These are phyloP conservation scores for Tetranychus piercei DNA, from an alignment of 2,888 invertebrate species.

Conservation along the genomic window DNA sequence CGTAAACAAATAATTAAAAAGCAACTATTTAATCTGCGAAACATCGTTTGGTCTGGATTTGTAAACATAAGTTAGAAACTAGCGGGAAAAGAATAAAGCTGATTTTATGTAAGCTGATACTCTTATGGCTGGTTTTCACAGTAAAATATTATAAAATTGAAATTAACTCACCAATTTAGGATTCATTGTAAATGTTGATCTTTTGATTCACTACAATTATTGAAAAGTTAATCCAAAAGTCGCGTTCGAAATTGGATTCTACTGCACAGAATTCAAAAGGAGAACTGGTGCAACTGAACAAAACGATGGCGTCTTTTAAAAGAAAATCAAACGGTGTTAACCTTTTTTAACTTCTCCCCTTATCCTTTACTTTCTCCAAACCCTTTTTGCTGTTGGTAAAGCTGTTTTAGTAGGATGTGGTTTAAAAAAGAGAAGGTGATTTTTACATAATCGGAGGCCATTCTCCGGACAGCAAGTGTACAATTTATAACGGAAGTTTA, in stretches of 20 bases:
- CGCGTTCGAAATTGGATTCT: no score
- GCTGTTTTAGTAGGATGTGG: background rate
- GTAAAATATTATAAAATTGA: no score
- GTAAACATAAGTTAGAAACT: no score
- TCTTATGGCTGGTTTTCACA: no score
- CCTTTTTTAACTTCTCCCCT: no score
- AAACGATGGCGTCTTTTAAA: background rate
- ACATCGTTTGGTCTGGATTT: no score
- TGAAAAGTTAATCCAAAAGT: no score
- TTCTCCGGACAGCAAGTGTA: background rate
- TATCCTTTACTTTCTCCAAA: no score
- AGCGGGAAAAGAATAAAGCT: no score
- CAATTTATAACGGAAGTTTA: background rate
- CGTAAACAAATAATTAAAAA: no score
- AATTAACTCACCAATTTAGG: background rate
- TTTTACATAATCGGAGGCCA: background rate
- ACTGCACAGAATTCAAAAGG: background rate
- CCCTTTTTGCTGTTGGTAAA: background rate
- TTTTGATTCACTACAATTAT: background rate
- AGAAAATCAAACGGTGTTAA: background rate
- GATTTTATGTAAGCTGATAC: no score
- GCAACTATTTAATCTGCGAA: no score
- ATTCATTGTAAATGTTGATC: background rate
- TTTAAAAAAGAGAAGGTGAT: background rate
- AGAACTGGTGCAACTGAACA: background rate